Percentiles rank a stretch among this genome's conserved stretches.
These are phyloP conservation scores for Cheiracanthium punctorium DNA, from an alignment of 2,888 invertebrate species.

Conservation along the genomic window DNA sequence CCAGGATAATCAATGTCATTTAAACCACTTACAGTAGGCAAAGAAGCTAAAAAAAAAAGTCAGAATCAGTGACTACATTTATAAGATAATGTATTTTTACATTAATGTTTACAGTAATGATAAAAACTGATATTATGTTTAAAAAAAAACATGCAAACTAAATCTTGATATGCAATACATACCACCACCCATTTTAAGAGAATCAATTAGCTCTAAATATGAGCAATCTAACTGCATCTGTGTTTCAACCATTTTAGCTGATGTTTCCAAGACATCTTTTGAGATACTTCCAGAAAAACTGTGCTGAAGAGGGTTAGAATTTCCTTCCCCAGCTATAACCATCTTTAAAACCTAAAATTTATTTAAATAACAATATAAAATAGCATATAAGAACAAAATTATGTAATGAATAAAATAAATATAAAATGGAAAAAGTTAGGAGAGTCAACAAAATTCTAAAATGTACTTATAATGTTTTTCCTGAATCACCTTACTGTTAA, in stretches of 20 bases:
- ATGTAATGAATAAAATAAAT: no score
- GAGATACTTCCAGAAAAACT: slow-evolving; percentile 17
- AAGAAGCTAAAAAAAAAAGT: slow-evolving; percentile 74
- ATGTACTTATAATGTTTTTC: no score
- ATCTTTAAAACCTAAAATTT: no score
- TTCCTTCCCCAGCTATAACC: background rate
- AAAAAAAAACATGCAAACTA: no score
- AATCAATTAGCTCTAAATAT: slow-evolving; percentile 84
- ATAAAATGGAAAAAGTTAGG: no score
- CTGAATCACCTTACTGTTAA: no score
- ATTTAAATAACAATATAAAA: no score
- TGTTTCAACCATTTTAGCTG: slow-evolving; percentile 87
- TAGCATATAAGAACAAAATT: no score
- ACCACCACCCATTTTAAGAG: slow-evolving; percentile 81
- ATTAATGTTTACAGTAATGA: no score
- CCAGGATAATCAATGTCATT: slow-evolving; percentile 92
- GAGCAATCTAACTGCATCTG: slow-evolving; percentile 83
- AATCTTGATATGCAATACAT: no score
- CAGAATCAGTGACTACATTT: background rate
- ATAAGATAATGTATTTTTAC: background rate
- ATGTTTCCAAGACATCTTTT: slow-evolving; percentile 81
- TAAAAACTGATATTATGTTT: no score
- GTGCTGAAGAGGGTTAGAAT: background rate
- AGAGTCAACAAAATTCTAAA: no score
- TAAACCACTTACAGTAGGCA: slow-evolving; percentile 91